A percentile compares a stretch with the other conserved stretches of the same genome.
Evolutionary conservation across 1,140 invertebrate species (phyloP).

Genomic region (Drosophila leontia): DNA sequence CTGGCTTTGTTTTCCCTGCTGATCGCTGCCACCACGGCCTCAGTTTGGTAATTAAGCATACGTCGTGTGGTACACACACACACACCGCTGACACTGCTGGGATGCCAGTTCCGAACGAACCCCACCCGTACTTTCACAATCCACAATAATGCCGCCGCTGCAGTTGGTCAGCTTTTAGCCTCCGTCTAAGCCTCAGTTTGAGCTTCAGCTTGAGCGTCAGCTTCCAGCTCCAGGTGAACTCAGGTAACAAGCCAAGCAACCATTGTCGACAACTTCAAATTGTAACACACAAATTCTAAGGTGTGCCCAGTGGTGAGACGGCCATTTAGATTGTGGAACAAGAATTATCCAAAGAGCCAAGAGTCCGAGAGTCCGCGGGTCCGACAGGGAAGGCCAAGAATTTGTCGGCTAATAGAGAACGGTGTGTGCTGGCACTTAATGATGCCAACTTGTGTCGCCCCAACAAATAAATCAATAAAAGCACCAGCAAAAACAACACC

Average conservation of each 20-base stretch:
- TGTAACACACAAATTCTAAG: slow-evolving; percentile 84
- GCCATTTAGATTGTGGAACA: slow-evolving; percentile 83
- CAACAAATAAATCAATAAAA: slow-evolving; percentile 69
- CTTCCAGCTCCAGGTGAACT: slow-evolving; percentile 28
- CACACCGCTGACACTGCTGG: slow-evolving; percentile 54
- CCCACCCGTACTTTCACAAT: slow-evolving; percentile 77
- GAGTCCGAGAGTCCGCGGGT: slow-evolving; percentile 42
- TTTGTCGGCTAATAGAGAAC: slow-evolving; percentile 83
- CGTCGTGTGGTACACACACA: slow-evolving; percentile 74
- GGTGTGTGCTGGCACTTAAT: slow-evolving; percentile 78
- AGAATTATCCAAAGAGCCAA: slow-evolving; percentile 64
- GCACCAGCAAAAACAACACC: slow-evolving; percentile 22
- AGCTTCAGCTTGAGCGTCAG: background rate
- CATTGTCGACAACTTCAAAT: slow-evolving; percentile 83
- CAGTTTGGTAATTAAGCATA: slow-evolving; percentile 78
- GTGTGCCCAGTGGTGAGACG: slow-evolving; percentile 69
- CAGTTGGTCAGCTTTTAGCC: slow-evolving; percentile 68
- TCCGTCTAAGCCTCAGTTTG: slow-evolving; percentile 1
- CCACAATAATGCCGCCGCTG: slow-evolving; percentile 50
- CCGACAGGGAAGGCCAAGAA: slow-evolving; percentile 83
- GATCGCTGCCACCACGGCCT: slow-evolving; percentile 18
- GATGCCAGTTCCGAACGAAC: slow-evolving; percentile 54
- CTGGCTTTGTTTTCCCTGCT: slow-evolving; percentile 66
- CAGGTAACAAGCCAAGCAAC: slow-evolving; percentile 44
- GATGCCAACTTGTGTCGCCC: slow-evolving; percentile 78